Conservation (phyloP, 2,113 vertebrate species). For the Conger conger region DNA sequence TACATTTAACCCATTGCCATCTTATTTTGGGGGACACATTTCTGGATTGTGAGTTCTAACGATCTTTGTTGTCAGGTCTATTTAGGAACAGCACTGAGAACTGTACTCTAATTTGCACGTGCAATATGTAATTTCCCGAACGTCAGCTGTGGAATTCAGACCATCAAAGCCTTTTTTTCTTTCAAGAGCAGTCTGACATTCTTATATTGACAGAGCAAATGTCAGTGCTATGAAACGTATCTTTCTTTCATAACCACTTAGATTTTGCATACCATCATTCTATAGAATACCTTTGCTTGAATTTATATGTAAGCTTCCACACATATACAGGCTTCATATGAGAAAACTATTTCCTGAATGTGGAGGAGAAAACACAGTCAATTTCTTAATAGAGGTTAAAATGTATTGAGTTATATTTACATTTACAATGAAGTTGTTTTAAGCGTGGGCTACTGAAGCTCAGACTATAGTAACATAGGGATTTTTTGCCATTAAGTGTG, state of each 20-base stretch:
- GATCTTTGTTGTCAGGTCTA: not conserved
- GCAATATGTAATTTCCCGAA: not conserved
- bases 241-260: not conserved
- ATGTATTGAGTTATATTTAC: no score
- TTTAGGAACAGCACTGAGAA: not conserved
- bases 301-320: not conserved
- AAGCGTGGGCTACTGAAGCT: slow-evolving; percentile 19
- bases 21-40: slow-evolving; percentile 4
- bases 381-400: not conserved
- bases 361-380: not conserved
- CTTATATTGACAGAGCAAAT: not conserved
- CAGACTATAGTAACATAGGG: not conserved
- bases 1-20: not conserved
- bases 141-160: not conserved
- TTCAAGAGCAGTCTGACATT: not conserved
- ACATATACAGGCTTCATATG: not conserved
- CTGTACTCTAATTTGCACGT: not conserved
- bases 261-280: not conserved
- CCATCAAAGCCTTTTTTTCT: slow-evolving; percentile 2
- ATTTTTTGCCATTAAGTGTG: not conserved
- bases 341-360: not conserved
- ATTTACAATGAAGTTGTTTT: not conserved
- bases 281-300: not conserved
- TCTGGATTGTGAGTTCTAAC: not conserved
- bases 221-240: not conserved